A percentile compares a stretch with the other conserved stretches of the same genome.
Conservation (phyloP, 2,888 invertebrate species). For the Salticus scenicus region DNA sequence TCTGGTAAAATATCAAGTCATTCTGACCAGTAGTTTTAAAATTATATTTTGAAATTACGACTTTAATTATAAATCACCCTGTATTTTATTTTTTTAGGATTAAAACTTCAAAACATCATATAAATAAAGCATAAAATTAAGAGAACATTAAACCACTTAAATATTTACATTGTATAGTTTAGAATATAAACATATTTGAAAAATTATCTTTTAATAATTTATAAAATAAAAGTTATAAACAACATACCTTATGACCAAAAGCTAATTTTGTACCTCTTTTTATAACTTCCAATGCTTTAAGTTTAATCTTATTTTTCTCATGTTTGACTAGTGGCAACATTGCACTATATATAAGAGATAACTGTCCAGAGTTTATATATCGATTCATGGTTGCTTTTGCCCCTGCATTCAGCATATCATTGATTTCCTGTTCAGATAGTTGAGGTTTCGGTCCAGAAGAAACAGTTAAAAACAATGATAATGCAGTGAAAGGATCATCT, state of each 20-base stretch:
- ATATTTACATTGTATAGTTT: no score
- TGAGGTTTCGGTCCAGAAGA: slow-evolving; percentile 16
- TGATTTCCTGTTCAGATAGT: slow-evolving; percentile 30
- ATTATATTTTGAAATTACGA: no score
- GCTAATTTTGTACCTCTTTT: slow-evolving; percentile 39
- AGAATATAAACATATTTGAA: no score
- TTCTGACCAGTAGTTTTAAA: no score
- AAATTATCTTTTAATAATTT: no score
- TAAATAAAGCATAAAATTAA: no score
- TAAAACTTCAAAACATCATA: no score
- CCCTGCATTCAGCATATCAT: slow-evolving; percentile 39
- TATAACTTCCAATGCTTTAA: slow-evolving; percentile 49
- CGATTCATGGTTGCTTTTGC: slow-evolving; percentile 35
- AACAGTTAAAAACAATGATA: slow-evolving; percentile 50
- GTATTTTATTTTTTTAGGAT: no score
- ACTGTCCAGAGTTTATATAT: slow-evolving; percentile 39
- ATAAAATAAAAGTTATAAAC: no score
- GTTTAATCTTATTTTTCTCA: slow-evolving; percentile 24
- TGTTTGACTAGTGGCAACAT: slow-evolving; percentile 49
- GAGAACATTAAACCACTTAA: no score
- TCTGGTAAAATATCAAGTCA: no score
- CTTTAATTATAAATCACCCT: no score
- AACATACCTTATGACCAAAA: slow-evolving; percentile 54
- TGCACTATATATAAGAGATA: slow-evolving; percentile 55
- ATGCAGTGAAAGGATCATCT: slow-evolving; percentile 42